A percentile compares a stretch with the other conserved stretches of the same genome.
Evolutionary conservation across 2,888 invertebrate genomes (phyloP).

Genomic region (Cantharis flavilabris): DNA sequence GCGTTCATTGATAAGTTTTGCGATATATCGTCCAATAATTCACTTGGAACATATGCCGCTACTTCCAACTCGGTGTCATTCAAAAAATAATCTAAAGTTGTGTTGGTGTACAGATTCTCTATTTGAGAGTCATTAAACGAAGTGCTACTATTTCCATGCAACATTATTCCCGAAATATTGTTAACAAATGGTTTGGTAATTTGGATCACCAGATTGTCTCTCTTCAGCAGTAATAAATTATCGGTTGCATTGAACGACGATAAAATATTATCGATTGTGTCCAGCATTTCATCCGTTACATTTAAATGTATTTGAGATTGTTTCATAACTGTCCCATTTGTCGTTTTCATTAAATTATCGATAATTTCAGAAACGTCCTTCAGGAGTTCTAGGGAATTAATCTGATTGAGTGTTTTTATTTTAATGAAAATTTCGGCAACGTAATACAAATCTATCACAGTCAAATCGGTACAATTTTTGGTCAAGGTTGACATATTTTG

Average conservation of each 20-base stretch:
- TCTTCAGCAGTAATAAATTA: conserved; percentile 50
- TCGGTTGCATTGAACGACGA: conserved; percentile 46
- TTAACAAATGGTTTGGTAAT: conserved; percentile 58
- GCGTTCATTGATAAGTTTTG: conserved; percentile 20
- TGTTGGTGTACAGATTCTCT: conserved; percentile 55
- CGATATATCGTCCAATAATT: conserved; percentile 38
- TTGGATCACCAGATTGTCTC: conserved; percentile 58
- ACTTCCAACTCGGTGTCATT: conserved; percentile 40
- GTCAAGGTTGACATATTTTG: conserved; percentile 38
- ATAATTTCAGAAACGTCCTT: conserved; percentile 59
- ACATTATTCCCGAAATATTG: conserved; percentile 60
- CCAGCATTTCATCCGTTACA: conserved; percentile 67
- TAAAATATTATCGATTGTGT: conserved; percentile 62
- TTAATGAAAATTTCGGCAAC: conserved; percentile 40
- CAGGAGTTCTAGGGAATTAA: conserved; percentile 47
- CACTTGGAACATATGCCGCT: conserved; percentile 44
- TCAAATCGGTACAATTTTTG: conserved; percentile 34
- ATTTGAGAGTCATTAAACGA: conserved; percentile 55
- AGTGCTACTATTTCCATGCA: conserved; percentile 40
- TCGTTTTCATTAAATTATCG: conserved; percentile 53
- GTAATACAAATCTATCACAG: conserved; percentile 45
- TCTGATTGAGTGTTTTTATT: conserved; percentile 5
- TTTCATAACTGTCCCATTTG: conserved; percentile 34
- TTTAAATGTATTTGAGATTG: conserved; percentile 62
- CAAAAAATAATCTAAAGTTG: conserved; percentile 51